These are phyloP conservation scores for Cantharis rufa DNA, from an alignment of 2,888 invertebrate species.

Conservation along the genomic window DNA sequence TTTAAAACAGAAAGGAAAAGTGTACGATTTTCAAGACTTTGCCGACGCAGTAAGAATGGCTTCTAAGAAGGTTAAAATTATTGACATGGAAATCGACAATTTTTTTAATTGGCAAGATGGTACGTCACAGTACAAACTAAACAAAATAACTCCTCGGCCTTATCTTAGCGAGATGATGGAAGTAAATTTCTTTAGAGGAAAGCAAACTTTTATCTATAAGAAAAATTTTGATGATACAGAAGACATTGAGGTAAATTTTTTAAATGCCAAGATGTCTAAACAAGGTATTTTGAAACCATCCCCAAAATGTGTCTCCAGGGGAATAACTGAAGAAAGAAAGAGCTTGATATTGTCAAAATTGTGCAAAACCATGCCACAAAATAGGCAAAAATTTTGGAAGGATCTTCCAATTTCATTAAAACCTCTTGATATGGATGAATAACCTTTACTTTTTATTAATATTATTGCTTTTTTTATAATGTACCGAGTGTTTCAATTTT, in stretches of 20 bases:
- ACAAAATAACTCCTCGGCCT: neutral
- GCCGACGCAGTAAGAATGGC: too few relatives aligned
- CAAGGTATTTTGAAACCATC: neutral
- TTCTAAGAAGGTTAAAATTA: neutral
- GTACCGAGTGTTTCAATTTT: too few relatives aligned
- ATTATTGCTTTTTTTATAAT: too few relatives aligned
- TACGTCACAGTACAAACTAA: constrained; percentile 3
- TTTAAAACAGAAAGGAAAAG: neutral
- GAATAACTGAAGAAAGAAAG: neutral
- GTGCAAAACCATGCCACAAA: neutral
- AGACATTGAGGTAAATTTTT: neutral
- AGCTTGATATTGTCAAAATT: neutral
- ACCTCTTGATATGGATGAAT: too few relatives aligned
- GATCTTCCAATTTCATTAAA: neutral
- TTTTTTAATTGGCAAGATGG: constrained; percentile 3
- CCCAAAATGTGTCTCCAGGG: neutral
- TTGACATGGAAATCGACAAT: neutral
- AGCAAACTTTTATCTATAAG: neutral
- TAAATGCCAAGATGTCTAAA: neutral
- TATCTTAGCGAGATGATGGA: neutral
- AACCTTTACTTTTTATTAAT: too few relatives aligned
- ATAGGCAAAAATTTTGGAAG: constrained; percentile 1
- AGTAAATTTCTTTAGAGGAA: neutral
- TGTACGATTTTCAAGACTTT: neutral
- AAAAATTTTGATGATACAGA: neutral